Evolutionary conservation across 2,888 invertebrate species (phyloP).

Genomic region (Shargacucullia verbasci): DNA sequence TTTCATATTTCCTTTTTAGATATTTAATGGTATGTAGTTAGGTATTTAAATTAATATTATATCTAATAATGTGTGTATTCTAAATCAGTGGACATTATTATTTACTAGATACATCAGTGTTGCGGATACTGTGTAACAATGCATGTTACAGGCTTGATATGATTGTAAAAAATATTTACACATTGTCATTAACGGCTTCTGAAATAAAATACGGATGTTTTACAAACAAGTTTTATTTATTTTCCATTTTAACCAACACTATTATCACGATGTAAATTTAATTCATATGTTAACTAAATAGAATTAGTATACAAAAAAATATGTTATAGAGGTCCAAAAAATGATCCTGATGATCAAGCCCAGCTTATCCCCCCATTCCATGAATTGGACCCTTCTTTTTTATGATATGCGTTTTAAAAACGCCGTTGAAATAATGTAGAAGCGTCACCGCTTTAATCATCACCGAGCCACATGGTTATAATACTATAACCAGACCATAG

Average conservation of each 20-base stretch:
- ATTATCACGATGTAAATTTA: not conserved
- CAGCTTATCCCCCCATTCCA: too few species aligned
- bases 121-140: constrained; percentile 27
- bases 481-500: too few species aligned
- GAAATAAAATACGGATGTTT: constrained; percentile 56
- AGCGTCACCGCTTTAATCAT: too few species aligned
- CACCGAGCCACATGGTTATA: too few species aligned
- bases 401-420: too few species aligned
- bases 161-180: constrained; percentile 40
- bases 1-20: constrained; percentile 15
- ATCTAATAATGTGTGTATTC: not conserved
- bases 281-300: too few species aligned
- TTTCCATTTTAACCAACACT: constrained; percentile 16
- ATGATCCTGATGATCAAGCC: too few species aligned
- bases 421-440: too few species aligned
- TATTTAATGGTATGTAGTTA: constrained; percentile 14
- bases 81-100: constrained; percentile 1
- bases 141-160: constrained; percentile 34
- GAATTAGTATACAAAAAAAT: too few species aligned
- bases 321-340: too few species aligned
- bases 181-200: constrained; percentile 49
- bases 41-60: constrained; percentile 30
- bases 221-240: constrained; percentile 37
- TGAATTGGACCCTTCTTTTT: too few species aligned
- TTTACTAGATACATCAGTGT: constrained; percentile 16